A percentile compares a stretch with the other conserved stretches of the same genome.
These are phyloP conservation scores for Rynchops niger DNA, from an alignment of 2,113 vertebrate genomes.

Conservation along the genomic window DNA sequence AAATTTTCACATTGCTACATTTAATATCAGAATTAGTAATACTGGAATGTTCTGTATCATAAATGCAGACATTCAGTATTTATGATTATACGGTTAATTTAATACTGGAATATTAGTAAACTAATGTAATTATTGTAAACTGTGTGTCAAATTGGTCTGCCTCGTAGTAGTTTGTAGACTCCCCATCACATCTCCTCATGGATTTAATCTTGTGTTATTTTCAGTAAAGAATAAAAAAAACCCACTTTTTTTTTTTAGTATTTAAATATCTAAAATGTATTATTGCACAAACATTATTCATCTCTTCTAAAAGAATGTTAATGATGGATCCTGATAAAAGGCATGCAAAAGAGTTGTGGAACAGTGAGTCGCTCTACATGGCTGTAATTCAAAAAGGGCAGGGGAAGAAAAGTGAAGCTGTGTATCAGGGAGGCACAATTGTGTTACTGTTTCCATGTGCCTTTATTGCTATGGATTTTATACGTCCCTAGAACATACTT, in stretches of 20 bases:
- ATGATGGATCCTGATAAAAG: not conserved
- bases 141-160: not conserved
- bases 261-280: not conserved
- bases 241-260: not conserved
- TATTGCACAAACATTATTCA: not conserved
- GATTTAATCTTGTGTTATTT: not conserved
- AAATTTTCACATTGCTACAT: not conserved
- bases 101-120: not conserved
- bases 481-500: not conserved
- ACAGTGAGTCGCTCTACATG: not conserved
- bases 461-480: not conserved
- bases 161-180: not conserved
- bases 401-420: not conserved
- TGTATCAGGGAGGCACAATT: not conserved
- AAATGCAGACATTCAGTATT: not conserved
- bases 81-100: not conserved
- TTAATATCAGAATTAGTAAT: not conserved
- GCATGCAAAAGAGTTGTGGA: not conserved
- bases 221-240: not conserved
- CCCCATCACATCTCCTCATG: not conserved
- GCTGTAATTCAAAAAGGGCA: not conserved
- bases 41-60: not conserved
- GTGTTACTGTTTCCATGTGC: not conserved
- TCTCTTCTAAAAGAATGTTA: not conserved
- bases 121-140: not conserved